Conservation (phyloP, 2,113 vertebrate species). For the Psilopsiagon aurifrons region DNA sequence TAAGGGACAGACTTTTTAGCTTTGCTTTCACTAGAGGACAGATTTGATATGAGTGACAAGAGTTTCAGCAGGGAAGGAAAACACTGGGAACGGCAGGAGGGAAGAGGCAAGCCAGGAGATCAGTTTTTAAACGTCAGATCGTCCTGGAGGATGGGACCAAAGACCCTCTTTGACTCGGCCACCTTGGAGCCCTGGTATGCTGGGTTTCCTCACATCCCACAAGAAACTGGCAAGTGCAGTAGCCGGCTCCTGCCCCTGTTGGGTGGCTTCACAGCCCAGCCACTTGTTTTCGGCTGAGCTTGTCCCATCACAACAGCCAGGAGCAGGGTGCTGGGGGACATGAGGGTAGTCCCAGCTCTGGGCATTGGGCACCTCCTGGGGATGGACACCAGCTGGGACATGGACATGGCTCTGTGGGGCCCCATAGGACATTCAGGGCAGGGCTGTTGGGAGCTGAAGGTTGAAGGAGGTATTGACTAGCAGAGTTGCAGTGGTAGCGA, state of each 20-base stretch:
- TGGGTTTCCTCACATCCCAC: neutral
- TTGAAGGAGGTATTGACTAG: neutral
- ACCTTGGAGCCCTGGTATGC: accelerated
- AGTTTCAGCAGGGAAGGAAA: neutral
- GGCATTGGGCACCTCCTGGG: neutral
- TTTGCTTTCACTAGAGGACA: neutral
- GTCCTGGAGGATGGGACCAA: neutral
- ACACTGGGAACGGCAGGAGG: neutral
- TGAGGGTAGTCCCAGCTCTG: neutral
- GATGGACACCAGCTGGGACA: neutral
- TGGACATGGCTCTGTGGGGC: accelerated
- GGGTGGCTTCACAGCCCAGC: neutral
- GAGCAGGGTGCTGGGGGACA: neutral
- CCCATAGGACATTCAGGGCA: neutral
- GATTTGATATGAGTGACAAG: neutral
- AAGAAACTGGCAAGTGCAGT: neutral
- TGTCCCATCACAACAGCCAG: neutral
- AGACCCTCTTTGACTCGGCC: accelerated
- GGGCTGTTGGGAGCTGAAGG: neutral
- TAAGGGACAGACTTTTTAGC: neutral
- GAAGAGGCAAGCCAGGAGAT: neutral
- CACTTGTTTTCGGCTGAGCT: no score
- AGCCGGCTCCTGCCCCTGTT: accelerated
- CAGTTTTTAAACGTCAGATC: neutral
- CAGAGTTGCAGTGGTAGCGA: accelerated